Percentiles rank a stretch among this genome's conserved stretches.
phyloP scores from a whole-genome alignment of 2,888 invertebrate species.

The Sminthurides aquaticus region DNA sequence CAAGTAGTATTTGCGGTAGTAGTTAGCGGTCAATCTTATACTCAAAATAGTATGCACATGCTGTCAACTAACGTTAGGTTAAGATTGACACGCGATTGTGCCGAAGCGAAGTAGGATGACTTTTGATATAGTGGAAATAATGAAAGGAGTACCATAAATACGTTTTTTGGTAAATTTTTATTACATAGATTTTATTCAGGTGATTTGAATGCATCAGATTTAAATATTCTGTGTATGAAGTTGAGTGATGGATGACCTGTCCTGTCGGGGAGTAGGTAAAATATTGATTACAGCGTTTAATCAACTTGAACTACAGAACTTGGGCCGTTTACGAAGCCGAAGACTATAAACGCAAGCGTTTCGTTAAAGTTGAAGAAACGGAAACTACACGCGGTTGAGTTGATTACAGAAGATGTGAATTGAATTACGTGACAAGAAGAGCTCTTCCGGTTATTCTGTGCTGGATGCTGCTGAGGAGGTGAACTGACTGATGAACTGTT shows the following conservation, averaged over 20 bases:
- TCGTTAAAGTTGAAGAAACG: neutral
- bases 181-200: slow-evolving; percentile 10
- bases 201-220: slow-evolving; percentile 7
- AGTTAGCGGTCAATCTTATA: too few species aligned
- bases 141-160: too few species aligned
- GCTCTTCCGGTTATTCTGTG: neutral
- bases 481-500: too few species aligned
- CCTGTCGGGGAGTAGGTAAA: neutral
- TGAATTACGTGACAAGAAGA: neutral
- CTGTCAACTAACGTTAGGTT: too few species aligned
- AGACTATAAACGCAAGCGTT: neutral
- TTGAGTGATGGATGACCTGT: neutral
- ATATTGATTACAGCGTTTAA: neutral
- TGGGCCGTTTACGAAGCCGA: neutral
- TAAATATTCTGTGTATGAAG: slow-evolving; percentile 5
- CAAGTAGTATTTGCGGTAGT: too few species aligned
- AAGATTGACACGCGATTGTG: too few species aligned
- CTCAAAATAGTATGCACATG: too few species aligned
- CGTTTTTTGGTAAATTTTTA: slow-evolving; percentile 2
- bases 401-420: neutral
- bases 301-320: neutral
- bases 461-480: neutral
- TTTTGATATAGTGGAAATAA: too few species aligned
- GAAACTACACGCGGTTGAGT: neutral
- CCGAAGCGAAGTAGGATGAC: too few species aligned